Evolutionary conservation across 2,888 invertebrate genomes (phyloP), one percentile per base, ranked within the genome.

Genomic region (Actias luna): DNA sequence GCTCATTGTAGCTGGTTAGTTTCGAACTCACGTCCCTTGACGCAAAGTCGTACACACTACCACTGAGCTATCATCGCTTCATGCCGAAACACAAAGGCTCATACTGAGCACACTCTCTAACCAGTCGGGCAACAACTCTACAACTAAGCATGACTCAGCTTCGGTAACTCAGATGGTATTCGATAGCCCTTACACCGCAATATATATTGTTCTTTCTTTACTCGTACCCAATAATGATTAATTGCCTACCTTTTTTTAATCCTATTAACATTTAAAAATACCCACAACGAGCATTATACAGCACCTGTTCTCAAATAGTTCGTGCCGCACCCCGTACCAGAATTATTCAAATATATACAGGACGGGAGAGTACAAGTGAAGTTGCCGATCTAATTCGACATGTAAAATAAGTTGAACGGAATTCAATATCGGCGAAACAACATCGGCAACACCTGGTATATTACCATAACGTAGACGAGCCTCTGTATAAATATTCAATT

Each of bases 401-500:
- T 84, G 83, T 84, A 82, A 85, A 84, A 83, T 82, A 86, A 85
- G 77, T 84, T 76, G 78, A 75, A 75, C 75, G 72, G 81, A 84
- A 87, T 87, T 87, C 85, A 87, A 87, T 87, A 87, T 87, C 79
- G 63, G 59, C 59, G 59, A 52, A 63, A 63, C 59, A 59, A 63
- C 52, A 59, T 36, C 22, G 63, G 63, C 42, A 59, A 42, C 63
- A 63, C 63, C 63, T 68, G 75, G 25, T 67, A 62, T 66, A 71
- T 71, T 74, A 70, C 69, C 71, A 73, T 74, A 59, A 18, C 29
- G 42, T 27, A 59, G 58, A 29, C 55, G n/a, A 22, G 29, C 31
- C 52, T 72, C 74, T 73, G 78, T 82, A 84, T 85, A 84, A 84
- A 84, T 85, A 84, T 85, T 81, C 84, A 83, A 83, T 84, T 80